phyloP scores from a whole-genome alignment of 2,797 vertebrate genomes.

The Mycteria americana region DNA sequence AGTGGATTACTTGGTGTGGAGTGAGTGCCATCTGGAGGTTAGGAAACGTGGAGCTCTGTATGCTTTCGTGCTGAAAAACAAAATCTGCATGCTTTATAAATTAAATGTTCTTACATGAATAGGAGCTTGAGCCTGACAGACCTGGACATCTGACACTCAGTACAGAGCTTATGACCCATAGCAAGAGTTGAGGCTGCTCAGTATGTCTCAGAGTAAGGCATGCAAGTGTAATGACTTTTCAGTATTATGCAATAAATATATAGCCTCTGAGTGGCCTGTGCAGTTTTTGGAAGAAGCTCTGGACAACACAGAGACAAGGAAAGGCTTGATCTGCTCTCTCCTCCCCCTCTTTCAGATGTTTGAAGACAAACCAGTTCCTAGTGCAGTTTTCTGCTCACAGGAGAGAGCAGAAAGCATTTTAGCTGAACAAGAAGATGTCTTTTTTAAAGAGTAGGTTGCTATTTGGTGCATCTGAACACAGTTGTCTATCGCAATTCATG shows the following conservation, averaged over 20 bases:
- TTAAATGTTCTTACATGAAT: not conserved
- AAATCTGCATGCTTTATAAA: not conserved
- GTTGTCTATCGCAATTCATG: not conserved
- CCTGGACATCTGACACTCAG: not conserved
- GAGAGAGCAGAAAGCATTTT: not conserved
- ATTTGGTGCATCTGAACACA: not conserved
- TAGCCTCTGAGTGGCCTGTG: not conserved
- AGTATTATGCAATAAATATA: not conserved
- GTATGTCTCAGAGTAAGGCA: not conserved
- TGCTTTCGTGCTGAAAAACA: not conserved
- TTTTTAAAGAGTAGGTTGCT: not conserved
- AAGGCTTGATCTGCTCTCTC: not conserved
- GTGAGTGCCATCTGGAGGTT: constrained; percentile 61
- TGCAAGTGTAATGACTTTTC: not conserved
- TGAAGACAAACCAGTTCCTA: not conserved
- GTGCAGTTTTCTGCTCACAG: not conserved
- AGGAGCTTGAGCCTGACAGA: not conserved
- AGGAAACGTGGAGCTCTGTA: not conserved
- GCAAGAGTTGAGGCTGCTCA: not conserved
- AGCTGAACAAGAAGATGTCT: not conserved
- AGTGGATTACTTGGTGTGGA: not conserved
- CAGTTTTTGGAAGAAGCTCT: not conserved
- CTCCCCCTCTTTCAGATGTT: not conserved
- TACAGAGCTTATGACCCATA: not conserved
- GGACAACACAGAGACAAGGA: not conserved